Evolutionary conservation across 2,797 vertebrate species (phyloP).

Genomic region (Lycodopsis pacificus): DNA sequence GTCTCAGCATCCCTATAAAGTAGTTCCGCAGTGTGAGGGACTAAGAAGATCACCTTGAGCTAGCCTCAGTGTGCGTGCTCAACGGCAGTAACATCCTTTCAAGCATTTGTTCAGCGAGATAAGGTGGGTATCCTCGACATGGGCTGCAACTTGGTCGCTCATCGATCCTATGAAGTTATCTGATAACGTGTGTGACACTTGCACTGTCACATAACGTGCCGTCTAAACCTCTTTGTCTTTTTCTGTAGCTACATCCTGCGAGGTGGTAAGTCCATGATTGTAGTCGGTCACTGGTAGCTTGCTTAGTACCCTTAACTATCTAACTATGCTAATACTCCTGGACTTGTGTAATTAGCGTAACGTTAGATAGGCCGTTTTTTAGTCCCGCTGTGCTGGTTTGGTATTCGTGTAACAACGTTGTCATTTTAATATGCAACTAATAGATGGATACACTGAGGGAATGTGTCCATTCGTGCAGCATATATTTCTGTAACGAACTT

Average conservation of each 20-base stretch:
- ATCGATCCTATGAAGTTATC: background rate
- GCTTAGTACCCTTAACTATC: background rate
- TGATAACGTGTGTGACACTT: background rate
- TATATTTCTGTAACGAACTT: rapidly evolving
- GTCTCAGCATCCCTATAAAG: slow-evolving; percentile 71
- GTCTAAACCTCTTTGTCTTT: background rate
- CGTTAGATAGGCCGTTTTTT: background rate
- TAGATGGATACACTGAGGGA: background rate
- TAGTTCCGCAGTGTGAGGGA: slow-evolving; percentile 70
- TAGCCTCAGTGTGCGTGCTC: slow-evolving; percentile 26
- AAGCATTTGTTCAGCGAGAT: background rate
- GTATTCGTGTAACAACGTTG: background rate
- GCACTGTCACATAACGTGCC: background rate
- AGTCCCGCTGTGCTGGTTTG: background rate
- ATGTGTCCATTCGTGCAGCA: background rate
- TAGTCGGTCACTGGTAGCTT: background rate
- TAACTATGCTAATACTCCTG: rapidly evolving
- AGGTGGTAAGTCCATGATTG: slow-evolving; percentile 19
- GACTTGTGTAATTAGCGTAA: background rate
- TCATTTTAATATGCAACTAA: background rate
- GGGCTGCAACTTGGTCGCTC: background rate
- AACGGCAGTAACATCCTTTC: slow-evolving; percentile 49
- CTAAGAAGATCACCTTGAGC: slow-evolving; percentile 81
- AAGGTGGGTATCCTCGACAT: slow-evolving; percentile 66
- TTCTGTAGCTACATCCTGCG: slow-evolving; percentile 5